Evolutionary conservation across 2,888 invertebrate species (phyloP).

Genomic region (Andrena trimmerana): DNA sequence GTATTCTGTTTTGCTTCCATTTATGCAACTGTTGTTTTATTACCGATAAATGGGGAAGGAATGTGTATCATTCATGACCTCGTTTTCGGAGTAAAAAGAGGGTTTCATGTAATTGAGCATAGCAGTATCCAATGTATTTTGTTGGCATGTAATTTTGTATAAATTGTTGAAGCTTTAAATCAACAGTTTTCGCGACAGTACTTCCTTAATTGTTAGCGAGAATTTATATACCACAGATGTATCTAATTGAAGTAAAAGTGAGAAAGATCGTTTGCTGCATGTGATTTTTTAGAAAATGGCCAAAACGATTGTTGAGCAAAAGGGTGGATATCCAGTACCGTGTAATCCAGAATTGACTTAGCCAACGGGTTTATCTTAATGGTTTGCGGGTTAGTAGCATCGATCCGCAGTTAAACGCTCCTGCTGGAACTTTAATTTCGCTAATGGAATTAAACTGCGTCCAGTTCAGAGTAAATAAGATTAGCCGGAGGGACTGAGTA

Average conservation of each 20-base stretch:
- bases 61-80: neutral
- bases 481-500: constrained; percentile 34
- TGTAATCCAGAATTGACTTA: constrained; percentile 55
- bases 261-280: neutral
- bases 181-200: too few species aligned
- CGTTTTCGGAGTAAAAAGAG: neutral
- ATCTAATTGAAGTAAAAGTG: neutral
- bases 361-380: constrained; percentile 47
- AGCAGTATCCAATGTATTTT: neutral
- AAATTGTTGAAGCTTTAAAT: too few species aligned
- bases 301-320: neutral
- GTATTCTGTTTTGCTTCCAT: too few species aligned
- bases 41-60: too few species aligned
- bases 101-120: neutral
- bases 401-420: constrained; percentile 62
- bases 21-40: too few species aligned
- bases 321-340: neutral
- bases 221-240: too few species aligned
- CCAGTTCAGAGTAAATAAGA: constrained; percentile 53
- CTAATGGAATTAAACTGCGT: constrained; percentile 68
- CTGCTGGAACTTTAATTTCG: constrained; percentile 63
- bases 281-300: neutral
- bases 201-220: too few species aligned
- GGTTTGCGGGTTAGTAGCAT: constrained; percentile 54
- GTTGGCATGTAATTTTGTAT: too few species aligned